Evolutionary conservation across 2,113 vertebrate genomes (phyloP).

Genomic region (Nycticorax nycticorax): DNA sequence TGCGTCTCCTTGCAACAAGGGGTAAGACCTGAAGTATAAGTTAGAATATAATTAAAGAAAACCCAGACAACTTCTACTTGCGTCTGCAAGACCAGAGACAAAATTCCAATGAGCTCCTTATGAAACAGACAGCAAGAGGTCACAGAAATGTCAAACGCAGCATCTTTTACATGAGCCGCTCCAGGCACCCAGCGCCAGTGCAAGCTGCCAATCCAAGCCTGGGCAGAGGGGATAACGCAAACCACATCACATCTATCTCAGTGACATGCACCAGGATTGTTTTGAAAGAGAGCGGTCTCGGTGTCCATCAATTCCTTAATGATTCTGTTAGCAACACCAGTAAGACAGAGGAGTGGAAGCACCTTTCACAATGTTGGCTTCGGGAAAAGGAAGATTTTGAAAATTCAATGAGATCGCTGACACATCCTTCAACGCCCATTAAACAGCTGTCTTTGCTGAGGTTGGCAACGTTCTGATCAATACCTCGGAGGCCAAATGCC

Average conservation of each 20-base stretch:
- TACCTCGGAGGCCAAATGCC: not conserved
- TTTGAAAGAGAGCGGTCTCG: not conserved
- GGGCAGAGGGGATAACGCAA: not conserved
- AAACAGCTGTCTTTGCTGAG: not conserved
- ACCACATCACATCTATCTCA: not conserved
- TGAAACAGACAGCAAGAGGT: not conserved
- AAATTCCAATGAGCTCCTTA: not conserved
- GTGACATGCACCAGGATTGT: not conserved
- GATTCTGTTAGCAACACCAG: not conserved
- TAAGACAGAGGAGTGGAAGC: not conserved
- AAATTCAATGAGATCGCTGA: not conserved
- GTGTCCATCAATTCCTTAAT: not conserved
- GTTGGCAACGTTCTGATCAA: not conserved
- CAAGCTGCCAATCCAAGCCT: not conserved
- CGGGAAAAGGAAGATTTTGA: not conserved
- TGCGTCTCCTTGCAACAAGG: not conserved
- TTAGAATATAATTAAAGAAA: not conserved
- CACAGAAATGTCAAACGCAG: not conserved
- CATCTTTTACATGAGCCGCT: not conserved
- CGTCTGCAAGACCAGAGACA: not conserved
- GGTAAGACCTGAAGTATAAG: not conserved
- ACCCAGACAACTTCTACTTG: not conserved
- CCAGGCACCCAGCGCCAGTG: not conserved
- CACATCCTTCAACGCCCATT: not conserved
- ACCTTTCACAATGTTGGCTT: not conserved